phyloP scores from a whole-genome alignment of 2,113 vertebrate species.

The Paramormyrops kingsleyae region DNA sequence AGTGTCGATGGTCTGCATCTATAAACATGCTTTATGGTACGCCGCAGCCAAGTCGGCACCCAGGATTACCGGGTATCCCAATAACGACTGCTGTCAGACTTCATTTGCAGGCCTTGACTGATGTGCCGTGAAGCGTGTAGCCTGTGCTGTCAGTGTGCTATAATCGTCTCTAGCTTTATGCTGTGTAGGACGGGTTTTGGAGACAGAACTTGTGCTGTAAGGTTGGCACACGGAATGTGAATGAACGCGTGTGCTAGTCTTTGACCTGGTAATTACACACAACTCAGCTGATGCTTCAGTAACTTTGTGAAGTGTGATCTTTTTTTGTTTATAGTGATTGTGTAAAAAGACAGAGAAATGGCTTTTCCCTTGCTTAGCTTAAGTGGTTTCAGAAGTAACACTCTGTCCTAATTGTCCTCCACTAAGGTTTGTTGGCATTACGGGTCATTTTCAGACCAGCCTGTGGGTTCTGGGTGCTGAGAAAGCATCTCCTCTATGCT shows the following conservation, averaged over 20 bases:
- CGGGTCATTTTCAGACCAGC: neutral
- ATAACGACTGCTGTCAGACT: constrained; percentile 34
- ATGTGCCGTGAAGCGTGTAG: neutral
- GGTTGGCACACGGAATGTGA: neutral
- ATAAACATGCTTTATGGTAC: constrained; percentile 30
- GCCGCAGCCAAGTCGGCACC: neutral
- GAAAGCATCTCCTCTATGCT: too few species aligned
- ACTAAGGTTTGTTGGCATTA: neutral
- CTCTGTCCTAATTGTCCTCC: neutral
- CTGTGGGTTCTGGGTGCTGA: neutral
- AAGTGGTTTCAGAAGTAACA: neutral
- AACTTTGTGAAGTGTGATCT: neutral
- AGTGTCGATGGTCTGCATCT: constrained; percentile 7
- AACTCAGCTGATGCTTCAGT: neutral
- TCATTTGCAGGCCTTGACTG: constrained; percentile 21
- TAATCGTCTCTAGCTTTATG: neutral
- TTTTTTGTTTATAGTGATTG: neutral
- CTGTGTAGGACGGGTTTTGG: neutral
- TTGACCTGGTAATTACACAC: neutral
- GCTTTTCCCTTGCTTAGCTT: neutral
- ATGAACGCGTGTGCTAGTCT: neutral
- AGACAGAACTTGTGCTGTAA: neutral
- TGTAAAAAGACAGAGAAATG: neutral
- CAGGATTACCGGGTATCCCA: constrained; percentile 17
- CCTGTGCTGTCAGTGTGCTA: neutral